These are phyloP conservation scores for Boulengeromyrus knoepffleri DNA, from an alignment of 2,113 vertebrate species.

Conservation along the genomic window DNA sequence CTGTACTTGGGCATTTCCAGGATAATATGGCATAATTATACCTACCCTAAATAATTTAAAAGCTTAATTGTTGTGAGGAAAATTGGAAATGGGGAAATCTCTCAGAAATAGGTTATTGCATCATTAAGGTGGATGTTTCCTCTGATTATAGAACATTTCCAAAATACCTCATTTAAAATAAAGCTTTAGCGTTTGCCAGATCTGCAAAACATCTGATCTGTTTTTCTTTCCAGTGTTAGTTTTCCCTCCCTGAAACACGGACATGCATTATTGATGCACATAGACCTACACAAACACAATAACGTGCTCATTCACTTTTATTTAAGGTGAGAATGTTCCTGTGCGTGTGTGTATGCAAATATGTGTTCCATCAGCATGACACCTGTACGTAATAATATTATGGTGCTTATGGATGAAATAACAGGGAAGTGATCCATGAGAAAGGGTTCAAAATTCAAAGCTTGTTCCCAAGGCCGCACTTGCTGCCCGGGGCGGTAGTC, in stretches of 20 bases:
- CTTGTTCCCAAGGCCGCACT: background rate
- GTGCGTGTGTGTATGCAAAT: background rate
- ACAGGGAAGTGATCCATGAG: background rate
- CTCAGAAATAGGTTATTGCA: constrained; percentile 28
- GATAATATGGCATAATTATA: constrained; percentile 26
- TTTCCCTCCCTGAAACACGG: background rate
- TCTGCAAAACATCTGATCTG: background rate
- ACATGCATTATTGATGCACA: background rate
- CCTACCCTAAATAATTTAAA: constrained; percentile 16
- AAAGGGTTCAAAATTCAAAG: background rate
- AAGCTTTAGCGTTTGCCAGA: background rate
- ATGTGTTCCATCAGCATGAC: background rate
- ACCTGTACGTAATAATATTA: background rate
- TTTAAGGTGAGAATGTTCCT: background rate
- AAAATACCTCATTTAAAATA: constrained; percentile 9
- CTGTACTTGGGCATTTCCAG: constrained; percentile 17
- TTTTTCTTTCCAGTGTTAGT: constrained; percentile 14
- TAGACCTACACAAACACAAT: background rate
- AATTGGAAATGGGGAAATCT: constrained; percentile 19
- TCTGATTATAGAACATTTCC: constrained; percentile 19
- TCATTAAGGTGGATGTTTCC: constrained; percentile 17
- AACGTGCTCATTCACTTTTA: background rate
- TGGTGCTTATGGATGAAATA: background rate
- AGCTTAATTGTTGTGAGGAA: constrained; percentile 24
- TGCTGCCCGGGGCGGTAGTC: background rate